Conservation (phyloP, 2,888 invertebrate species). For the Argynnis bischoffii region DNA sequence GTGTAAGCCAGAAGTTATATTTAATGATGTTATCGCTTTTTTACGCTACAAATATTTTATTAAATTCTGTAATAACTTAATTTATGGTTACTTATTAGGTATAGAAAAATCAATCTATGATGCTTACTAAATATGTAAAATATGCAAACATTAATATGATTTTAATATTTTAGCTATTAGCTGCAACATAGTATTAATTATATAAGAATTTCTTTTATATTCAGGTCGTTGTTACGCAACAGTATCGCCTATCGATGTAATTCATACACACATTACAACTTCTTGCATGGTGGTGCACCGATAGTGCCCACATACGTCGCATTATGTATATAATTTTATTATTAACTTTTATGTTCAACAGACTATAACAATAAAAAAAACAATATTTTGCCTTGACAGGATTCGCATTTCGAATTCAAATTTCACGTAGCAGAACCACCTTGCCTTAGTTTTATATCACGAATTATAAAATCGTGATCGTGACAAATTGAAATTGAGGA, state of each 20-base stretch:
- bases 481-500: conserved; percentile 71
- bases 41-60: no score
- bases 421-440: conserved; percentile 52
- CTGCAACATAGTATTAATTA: neutral
- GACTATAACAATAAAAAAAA: neutral
- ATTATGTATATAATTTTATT: conserved; percentile 7
- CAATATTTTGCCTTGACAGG: conserved; percentile 33
- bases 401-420: conserved; percentile 38
- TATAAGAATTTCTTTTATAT: conserved; percentile 27
- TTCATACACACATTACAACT: conserved; percentile 24
- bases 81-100: no score
- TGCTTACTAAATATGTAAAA: no score
- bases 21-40: no score
- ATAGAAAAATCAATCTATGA: no score
- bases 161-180: no score
- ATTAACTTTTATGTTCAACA: conserved; percentile 1
- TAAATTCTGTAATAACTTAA: no score
- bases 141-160: no score
- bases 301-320: conserved; percentile 36
- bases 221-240: conserved; percentile 48
- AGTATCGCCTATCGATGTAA: conserved; percentile 43
- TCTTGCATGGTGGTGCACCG: conserved; percentile 35
- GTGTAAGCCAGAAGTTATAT: no score
- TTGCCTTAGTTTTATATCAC: conserved; percentile 50
- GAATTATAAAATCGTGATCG: conserved; percentile 63